Conservation (phyloP, 2,113 vertebrate species). For the Alces alces region DNA sequence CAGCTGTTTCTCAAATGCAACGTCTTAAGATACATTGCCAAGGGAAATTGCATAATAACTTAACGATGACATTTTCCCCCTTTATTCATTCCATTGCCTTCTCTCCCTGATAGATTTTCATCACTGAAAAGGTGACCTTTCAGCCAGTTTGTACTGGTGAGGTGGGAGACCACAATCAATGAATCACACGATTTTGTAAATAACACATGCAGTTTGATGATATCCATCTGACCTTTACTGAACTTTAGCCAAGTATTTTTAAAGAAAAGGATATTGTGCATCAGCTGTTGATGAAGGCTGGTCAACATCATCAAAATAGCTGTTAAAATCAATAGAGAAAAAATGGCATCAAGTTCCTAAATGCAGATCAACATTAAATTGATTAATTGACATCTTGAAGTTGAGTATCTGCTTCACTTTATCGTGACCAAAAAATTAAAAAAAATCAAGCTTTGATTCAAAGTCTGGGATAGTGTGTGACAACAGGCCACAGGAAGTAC, state of each 20-base stretch:
- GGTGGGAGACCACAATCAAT: not conserved
- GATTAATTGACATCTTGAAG: not conserved
- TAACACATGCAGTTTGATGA: not conserved
- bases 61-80: not conserved
- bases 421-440: not conserved
- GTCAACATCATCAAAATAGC: not conserved
- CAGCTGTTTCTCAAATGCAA: not conserved
- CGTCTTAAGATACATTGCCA: slow-evolving; percentile 5
- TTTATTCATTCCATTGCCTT: not conserved
- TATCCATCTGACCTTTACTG: slow-evolving; percentile 14
- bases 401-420: not conserved
- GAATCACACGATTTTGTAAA: slow-evolving; percentile 37
- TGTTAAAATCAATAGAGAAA: slow-evolving; percentile 33
- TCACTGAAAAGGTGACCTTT: slow-evolving; percentile 13
- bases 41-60: not conserved
- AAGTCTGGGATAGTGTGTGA: not conserved
- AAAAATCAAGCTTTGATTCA: not conserved
- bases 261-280: not conserved
- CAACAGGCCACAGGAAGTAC: not conserved
- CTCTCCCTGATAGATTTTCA: not conserved
- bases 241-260: slow-evolving; percentile 10
- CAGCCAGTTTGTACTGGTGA: not conserved
- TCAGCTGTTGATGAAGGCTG: not conserved
- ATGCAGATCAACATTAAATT: slow-evolving; percentile 5
- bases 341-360: not conserved